Conservation (phyloP, 2,888 invertebrate genomes). For the Sipha maydis region DNA sequence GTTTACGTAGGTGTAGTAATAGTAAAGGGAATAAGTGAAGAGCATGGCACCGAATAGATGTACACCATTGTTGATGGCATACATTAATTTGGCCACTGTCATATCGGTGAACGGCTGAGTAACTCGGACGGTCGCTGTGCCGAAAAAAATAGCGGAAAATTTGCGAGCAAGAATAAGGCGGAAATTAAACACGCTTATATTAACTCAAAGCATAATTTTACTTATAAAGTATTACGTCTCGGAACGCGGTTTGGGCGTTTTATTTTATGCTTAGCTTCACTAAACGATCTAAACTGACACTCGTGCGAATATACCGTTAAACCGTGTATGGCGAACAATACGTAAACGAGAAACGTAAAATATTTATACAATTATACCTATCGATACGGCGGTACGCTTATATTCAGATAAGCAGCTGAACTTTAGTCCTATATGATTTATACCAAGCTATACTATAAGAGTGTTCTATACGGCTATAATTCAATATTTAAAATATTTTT, state of each 20-base stretch:
- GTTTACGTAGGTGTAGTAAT: constrained; percentile 69
- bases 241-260: too few species aligned
- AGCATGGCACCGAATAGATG: constrained; percentile 52
- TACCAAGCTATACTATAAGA: not conserved
- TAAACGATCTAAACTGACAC: not conserved
- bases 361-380: not conserved
- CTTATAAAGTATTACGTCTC: too few species aligned
- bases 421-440: not conserved
- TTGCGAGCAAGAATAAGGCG: not conserved
- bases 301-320: too few species aligned
- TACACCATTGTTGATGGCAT: constrained; percentile 27
- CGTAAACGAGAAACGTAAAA: not conserved
- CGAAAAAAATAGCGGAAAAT: not conserved
- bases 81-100: not conserved
- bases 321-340: not conserved
- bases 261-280: too few species aligned
- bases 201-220: too few species aligned
- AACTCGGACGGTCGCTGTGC: not conserved
- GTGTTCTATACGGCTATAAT: not conserved
- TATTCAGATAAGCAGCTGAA: not conserved
- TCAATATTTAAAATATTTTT: not conserved
- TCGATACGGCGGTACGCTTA: not conserved
- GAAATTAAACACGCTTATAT: too few species aligned
- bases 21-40: constrained; percentile 60
- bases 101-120: not conserved